phyloP scores from a whole-genome alignment of 2,797 vertebrate genomes.

The Pseudochirops corinnae region DNA sequence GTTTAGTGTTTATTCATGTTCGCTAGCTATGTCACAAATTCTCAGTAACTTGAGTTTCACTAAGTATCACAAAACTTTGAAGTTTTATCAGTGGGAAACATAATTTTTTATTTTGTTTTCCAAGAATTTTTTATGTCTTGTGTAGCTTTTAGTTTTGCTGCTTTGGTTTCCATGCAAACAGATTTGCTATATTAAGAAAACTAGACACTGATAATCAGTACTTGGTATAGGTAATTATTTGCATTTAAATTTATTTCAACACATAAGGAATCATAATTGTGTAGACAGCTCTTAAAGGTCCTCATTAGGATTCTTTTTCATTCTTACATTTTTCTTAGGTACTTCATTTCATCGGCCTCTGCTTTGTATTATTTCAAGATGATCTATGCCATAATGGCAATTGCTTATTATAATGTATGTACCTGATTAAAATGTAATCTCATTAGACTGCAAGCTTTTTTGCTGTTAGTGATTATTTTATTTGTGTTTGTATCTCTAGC shows the following conservation, averaged over 20 bases:
- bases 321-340: not conserved
- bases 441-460: not conserved
- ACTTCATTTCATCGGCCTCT: not conserved
- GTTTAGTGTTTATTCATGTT: not conserved
- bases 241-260: not conserved
- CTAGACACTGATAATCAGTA: not conserved
- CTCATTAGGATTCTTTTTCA: not conserved
- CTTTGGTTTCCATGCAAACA: not conserved
- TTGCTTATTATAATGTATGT: not conserved
- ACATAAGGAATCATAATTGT: not conserved
- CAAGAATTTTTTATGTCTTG: not conserved
- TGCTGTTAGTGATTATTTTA: not conserved
- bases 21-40: not conserved
- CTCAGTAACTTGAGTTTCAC: not conserved
- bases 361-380: not conserved
- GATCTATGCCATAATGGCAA: not conserved
- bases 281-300: not conserved
- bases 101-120: not conserved
- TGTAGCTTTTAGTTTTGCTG: not conserved
- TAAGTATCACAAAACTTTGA: not conserved
- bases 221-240: not conserved
- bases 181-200: not conserved
- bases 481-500: not conserved
- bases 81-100: not conserved
- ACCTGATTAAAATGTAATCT: not conserved